A percentile compares a stretch with the other conserved stretches of the same genome.
These are phyloP conservation scores for Anser brachyrhynchus DNA, from an alignment of 2,113 vertebrate genomes.

Conservation along the genomic window DNA sequence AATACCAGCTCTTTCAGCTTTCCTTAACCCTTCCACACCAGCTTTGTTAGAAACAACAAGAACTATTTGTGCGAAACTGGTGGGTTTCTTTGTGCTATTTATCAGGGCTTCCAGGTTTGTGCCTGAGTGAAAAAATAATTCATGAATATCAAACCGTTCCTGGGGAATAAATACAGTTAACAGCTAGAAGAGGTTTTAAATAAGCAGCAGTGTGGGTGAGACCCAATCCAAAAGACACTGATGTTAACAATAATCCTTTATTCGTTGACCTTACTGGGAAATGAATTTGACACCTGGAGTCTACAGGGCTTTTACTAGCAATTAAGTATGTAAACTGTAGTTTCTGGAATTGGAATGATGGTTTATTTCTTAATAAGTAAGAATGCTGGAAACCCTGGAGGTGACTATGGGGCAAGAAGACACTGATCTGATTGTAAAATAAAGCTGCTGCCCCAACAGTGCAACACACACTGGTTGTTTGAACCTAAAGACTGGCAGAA, in stretches of 20 bases:
- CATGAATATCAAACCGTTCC: background rate
- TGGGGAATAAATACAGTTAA: background rate
- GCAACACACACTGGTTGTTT: background rate
- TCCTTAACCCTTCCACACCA: slow-evolving; percentile 87
- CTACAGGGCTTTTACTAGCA: background rate
- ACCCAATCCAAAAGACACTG: background rate
- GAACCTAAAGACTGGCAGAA: background rate
- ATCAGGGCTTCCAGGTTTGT: slow-evolving; percentile 97
- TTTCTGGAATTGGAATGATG: background rate
- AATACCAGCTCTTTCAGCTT: slow-evolving; percentile 87
- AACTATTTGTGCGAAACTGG: slow-evolving; percentile 86
- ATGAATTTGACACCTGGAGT: background rate
- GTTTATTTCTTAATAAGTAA: background rate
- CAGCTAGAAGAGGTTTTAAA: background rate
- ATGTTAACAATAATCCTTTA: background rate
- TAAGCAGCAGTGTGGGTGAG: background rate
- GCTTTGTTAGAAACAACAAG: slow-evolving; percentile 93
- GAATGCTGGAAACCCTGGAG: background rate
- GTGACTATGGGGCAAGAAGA: background rate
- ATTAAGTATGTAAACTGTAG: background rate
- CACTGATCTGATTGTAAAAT: background rate
- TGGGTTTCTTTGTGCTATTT: slow-evolving; percentile 80
- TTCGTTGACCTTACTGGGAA: background rate
- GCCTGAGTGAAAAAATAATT: slow-evolving; percentile 74
- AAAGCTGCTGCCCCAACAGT: background rate